Conservation (phyloP, 1,140 invertebrate species). For the Lepidurus packardi region DNA sequence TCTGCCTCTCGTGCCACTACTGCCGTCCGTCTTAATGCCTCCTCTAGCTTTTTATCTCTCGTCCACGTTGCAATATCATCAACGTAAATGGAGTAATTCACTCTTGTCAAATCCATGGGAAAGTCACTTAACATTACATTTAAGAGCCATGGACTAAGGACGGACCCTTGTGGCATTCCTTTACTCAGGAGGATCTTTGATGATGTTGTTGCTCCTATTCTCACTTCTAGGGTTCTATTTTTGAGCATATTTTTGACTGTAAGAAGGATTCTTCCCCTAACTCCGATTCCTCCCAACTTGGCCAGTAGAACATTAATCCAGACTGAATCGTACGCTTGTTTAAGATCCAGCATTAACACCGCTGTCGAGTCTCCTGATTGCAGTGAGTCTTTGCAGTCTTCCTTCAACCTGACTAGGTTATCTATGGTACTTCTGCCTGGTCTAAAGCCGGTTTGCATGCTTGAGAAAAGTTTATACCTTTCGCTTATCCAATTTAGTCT, state of each 20-base stretch:
- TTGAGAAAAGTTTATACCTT: not conserved
- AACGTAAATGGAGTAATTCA: not conserved
- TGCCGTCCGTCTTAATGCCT: not conserved
- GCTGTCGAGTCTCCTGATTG: not conserved
- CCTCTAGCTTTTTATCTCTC: not conserved
- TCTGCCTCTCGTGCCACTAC: not conserved
- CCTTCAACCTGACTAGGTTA: not conserved
- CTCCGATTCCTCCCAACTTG: not conserved
- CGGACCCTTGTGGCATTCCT: not conserved
- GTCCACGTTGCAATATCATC: not conserved
- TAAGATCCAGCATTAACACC: not conserved
- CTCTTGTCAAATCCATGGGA: not conserved
- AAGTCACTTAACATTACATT: not conserved
- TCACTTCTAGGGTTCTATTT: not conserved
- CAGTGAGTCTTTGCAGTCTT: not conserved
- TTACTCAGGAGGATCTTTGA: not conserved
- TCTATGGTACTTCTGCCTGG: not conserved
- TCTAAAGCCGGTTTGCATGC: not conserved
- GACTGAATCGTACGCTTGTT: not conserved
- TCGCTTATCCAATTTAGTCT: not conserved
- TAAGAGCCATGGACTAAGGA: conserved; percentile 1
- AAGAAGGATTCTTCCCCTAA: not conserved
- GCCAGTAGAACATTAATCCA: too few species aligned
- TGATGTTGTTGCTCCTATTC: not conserved
- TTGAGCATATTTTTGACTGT: not conserved